Base-by-base conservation (phyloP, 2,113 vertebrate species). In the Rutilus rutilus region DNA sequence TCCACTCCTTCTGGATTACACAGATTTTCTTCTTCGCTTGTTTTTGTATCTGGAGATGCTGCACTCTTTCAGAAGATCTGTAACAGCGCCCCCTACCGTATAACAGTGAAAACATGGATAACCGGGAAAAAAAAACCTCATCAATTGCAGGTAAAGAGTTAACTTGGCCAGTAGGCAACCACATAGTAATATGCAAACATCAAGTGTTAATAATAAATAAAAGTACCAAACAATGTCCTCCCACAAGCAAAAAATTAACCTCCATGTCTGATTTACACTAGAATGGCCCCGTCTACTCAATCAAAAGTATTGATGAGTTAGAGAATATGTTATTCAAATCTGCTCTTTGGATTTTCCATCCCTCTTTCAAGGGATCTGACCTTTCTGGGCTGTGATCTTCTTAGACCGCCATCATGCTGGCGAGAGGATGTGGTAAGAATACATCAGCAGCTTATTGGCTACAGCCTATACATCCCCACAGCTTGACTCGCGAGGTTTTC, bases 291-390 rank as follows among this genome's bases (percentile, higher is more conserved):
- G 8, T 50, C 39, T 8, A n/a, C 14, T 74, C 71, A 47, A 8
- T 75, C 2, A 47, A 3, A 47, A n/a, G 12, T 47, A 25, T 25
- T 74, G 71, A 45, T 25, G 21, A 21, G 65, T 36, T 69, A 5
- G 8, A 42, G 71, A 47, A 47, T 74, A 12, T n/a, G 45, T 19
- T 85, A 6, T 54, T 59, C 25, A 45, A 71, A 59, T 78, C 50
- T 39, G 25, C 8, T 57, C 60, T 39, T 57, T 3, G 19, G 33
- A 67, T 69, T 52, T 23, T 71, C 62, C 5, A 71, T 59, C 54
- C 60, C 65, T 42, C 82, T 36, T 87, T 64, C 50, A 78, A 30
- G 81, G 74, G 25, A 83, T 78, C 47, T 83, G 78, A 77, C 79
- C 65, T 87, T 85, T 78, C 23, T 78, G 36, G 27, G 17, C 74